A percentile compares a stretch with the other conserved stretches of the same genome.
These are phyloP conservation scores for Ellobium chinense DNA, from an alignment of 2,888 invertebrate species.

Conservation along the genomic window DNA sequence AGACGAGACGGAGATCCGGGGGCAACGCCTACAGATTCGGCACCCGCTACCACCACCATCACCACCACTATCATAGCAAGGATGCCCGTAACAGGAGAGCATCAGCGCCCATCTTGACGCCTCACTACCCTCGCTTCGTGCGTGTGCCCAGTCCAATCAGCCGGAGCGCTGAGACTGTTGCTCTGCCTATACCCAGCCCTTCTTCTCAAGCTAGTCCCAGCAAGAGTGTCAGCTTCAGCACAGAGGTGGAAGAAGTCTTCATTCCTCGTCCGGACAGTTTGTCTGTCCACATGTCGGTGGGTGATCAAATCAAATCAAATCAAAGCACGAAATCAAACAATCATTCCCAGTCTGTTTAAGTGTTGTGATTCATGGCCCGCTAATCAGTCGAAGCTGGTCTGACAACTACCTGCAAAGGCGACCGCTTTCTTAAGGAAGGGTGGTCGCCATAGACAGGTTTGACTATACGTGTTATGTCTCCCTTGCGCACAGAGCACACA, in stretches of 20 bases:
- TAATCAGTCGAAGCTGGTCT: no score
- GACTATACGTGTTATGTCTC: no score
- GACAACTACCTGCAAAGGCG: no score
- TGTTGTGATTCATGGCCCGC: no score
- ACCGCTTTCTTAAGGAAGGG: no score
- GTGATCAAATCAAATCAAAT: no score
- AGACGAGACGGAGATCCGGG: conserved; percentile 50
- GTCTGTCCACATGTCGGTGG: conserved; percentile 42
- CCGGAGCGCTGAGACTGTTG: conserved; percentile 56
- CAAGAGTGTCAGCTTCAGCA: conserved; percentile 56
- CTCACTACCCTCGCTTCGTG: conserved; percentile 44
- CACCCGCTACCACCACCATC: conserved; percentile 37
- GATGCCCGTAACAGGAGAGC: conserved; percentile 51
- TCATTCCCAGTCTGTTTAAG: no score
- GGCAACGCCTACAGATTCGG: conserved; percentile 50
- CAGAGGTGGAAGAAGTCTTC: conserved; percentile 53
- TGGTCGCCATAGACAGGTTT: no score
- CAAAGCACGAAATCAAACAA: no score
- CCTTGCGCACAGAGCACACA: no score
- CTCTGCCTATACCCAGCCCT: conserved; percentile 41
- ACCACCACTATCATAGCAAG: conserved; percentile 30
- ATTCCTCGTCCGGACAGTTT: conserved; percentile 51
- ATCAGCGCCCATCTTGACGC: conserved; percentile 54
- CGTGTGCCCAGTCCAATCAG: conserved; percentile 53
- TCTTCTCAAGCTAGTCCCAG: conserved; percentile 48